phyloP scores from a whole-genome alignment of 2,888 invertebrate species.

The Yponomeuta evonymella region DNA sequence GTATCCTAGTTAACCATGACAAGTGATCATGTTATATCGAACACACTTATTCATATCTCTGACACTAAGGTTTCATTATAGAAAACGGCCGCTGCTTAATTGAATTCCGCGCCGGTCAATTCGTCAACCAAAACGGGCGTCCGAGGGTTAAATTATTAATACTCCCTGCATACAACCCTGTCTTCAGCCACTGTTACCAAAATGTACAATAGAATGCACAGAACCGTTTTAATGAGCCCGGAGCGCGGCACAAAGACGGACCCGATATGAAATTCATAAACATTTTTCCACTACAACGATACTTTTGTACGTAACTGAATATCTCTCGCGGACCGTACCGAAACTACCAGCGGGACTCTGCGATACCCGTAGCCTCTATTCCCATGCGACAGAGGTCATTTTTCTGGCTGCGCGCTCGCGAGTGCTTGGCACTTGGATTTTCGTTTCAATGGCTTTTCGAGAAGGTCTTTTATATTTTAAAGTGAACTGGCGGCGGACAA shows the following conservation, averaged over 20 bases:
- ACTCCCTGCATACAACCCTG: background rate
- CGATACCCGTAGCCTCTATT: background rate
- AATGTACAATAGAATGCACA: background rate
- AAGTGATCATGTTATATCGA: too few species aligned
- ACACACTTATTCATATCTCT: too few species aligned
- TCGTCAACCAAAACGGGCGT: too few species aligned
- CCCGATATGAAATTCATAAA: conserved; percentile 11
- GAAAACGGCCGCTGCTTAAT: too few species aligned
- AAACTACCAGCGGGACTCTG: background rate
- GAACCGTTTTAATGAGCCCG: background rate
- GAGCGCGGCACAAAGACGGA: background rate
- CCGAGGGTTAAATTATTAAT: too few species aligned
- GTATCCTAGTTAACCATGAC: too few species aligned
- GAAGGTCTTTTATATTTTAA: conserved; percentile 12
- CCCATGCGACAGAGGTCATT: background rate
- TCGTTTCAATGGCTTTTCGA: conserved; percentile 9
- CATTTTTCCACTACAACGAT: conserved; percentile 13
- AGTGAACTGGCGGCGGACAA: background rate
- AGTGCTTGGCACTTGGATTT: conserved; percentile 1
- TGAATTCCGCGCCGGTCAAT: too few species aligned
- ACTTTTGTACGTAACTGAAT: conserved; percentile 12
- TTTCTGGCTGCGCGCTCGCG: too few species aligned
- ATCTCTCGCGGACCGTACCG: background rate
- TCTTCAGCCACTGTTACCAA: background rate
- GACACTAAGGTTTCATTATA: too few species aligned